These are phyloP conservation scores for Athene noctua DNA, from an alignment of 2,113 vertebrate species.

Conservation along the genomic window DNA sequence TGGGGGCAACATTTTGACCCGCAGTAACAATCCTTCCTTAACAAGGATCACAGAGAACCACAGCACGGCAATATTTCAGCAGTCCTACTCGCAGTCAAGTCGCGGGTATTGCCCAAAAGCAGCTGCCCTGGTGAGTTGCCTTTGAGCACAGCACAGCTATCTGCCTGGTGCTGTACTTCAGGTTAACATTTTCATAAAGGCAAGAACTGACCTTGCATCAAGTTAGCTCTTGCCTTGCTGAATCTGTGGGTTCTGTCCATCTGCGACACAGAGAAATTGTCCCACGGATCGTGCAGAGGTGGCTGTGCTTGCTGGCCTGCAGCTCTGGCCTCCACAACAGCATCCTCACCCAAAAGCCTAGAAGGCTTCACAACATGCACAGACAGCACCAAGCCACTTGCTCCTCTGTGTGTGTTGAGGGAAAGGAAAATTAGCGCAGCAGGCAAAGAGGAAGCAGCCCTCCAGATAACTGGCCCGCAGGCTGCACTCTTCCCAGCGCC, in stretches of 20 bases:
- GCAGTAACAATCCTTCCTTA: neutral
- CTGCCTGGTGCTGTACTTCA: neutral
- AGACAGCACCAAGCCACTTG: neutral
- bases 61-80: neutral
- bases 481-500: neutral
- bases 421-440: neutral
- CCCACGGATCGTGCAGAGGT: neutral
- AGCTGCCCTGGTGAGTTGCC: neutral
- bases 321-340: neutral
- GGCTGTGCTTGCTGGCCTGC: neutral
- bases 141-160: neutral
- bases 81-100: neutral
- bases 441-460: neutral
- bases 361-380: neutral
- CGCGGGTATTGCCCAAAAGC: neutral
- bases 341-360: neutral
- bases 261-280: accelerated
- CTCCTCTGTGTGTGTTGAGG: neutral
- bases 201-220: neutral
- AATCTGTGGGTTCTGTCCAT: neutral
- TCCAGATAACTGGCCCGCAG: neutral
- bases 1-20: neutral
- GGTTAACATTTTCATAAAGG: neutral
- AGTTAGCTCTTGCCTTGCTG: neutral
- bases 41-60: neutral